Conservation (phyloP, 2,797 vertebrate genomes). For the Pagetopsis macropterus region DNA sequence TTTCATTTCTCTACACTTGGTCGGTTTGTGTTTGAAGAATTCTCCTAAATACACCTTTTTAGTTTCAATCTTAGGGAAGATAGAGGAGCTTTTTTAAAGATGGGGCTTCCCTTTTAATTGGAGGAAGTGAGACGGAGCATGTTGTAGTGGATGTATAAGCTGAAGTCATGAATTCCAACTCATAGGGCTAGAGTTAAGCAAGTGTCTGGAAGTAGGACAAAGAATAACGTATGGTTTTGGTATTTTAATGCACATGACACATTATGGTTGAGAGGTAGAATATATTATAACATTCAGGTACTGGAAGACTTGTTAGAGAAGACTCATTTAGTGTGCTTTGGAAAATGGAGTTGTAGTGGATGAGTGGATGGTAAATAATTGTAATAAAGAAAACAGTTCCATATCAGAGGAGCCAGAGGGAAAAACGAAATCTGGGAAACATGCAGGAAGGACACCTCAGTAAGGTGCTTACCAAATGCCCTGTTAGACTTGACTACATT, state of each 20-base stretch:
- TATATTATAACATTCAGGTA: neutral
- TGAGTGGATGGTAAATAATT: neutral
- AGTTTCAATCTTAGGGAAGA: no score
- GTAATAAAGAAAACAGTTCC: neutral
- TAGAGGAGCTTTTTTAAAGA: no score
- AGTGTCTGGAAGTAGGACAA: neutral
- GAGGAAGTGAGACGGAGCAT: neutral
- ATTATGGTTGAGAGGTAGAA: neutral
- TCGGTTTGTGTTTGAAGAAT: no score
- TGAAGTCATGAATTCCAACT: no score
- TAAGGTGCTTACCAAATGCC: neutral
- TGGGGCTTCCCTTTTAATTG: no score
- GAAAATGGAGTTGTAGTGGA: neutral
- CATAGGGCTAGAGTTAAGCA: neutral
- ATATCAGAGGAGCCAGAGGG: neutral
- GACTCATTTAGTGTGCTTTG: constrained; percentile 4
- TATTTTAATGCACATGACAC: neutral
- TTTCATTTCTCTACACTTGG: no score
- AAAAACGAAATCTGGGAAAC: neutral
- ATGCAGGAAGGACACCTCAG: neutral
- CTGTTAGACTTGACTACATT: neutral
- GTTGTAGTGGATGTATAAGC: neutral
- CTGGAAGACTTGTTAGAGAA: constrained; percentile 1
- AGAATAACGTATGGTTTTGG: neutral
- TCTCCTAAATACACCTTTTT: no score